Conservation (phyloP, 2,797 vertebrate species). For the Acanthiza pusilla region DNA sequence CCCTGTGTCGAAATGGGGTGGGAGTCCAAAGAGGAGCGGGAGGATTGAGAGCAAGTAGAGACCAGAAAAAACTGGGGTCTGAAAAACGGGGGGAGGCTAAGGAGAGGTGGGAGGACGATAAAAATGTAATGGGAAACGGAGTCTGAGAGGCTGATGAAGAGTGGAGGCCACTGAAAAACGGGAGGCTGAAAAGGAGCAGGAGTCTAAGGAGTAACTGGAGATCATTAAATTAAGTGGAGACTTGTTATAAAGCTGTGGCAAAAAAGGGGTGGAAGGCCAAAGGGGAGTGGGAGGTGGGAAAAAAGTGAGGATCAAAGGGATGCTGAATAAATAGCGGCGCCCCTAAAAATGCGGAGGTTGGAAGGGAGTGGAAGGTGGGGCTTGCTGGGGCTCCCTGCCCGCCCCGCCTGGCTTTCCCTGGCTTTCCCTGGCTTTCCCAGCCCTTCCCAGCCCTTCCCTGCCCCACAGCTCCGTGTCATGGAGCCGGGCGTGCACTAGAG, state of each 20-base stretch:
- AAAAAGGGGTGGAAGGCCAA: not conserved
- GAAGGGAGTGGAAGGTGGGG: not conserved
- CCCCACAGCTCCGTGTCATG: not conserved
- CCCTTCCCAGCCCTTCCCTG: not conserved
- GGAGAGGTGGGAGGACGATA: not conserved
- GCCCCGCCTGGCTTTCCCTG: no score
- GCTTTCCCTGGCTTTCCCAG: not conserved
- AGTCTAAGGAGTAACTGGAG: not conserved
- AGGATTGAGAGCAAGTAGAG: not conserved
- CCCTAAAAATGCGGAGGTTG: accelerated
- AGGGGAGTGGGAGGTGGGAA: accelerated
- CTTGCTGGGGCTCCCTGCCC: not conserved
- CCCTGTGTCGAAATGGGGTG: not conserved
- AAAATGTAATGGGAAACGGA: not conserved
- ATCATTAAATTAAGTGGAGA: no score
- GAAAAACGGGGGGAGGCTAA: not conserved
- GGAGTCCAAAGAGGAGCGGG: not conserved
- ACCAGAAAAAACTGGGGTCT: not conserved
- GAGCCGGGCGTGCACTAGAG: constrained; percentile 19
- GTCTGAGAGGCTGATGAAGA: not conserved
- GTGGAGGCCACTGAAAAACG: accelerated
- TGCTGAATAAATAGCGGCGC: not conserved
- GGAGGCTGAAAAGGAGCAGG: not conserved
- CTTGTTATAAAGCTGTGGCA: not conserved
- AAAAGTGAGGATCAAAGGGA: not conserved